Base-by-base conservation (phyloP, 2,113 vertebrate species). In the Aplodontia rufa region DNA sequence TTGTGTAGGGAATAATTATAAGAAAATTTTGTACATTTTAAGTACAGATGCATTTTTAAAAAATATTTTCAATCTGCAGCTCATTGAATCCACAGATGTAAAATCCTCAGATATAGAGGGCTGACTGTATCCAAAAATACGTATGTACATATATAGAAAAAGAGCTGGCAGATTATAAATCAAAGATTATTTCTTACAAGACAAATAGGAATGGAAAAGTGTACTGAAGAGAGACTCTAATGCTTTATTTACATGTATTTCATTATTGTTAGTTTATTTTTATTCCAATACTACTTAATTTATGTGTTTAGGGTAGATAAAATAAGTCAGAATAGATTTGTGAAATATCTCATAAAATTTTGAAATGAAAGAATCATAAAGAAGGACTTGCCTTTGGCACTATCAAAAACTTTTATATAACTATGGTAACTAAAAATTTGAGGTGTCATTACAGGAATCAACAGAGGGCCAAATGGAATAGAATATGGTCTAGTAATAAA, bases 301-400 rank as follows among this genome's bases (percentile, higher is more conserved):
- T 90, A 40, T 24, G 8, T 49, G 87, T 78, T 91, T 94, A 90
- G 16, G 32, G 72, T 76, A 86, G 32, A 88, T 83, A 72, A 80
- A 93, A 62, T 62, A 58, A 78, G 11, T 60, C n/a, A 62, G 24
- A 82, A 82, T 69, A 93, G 19, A 58, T 69, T 53, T 12, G 2
- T 93, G n/a, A 49, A 37, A 8, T 3, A 85, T 6, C 13, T 35
- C 17, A 51, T 42, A 47, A 35, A 22, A 14, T 49, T 89, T 76
- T n/a, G 6, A 94, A 71, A 30, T 24, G 37, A 35, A 78, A 78
- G 35, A 90, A 24, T 40, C 75, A n/a, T 90, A 13, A 94, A 71
- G 13, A 87, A 71, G 35, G n/a, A 40, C 2, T 64, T 90, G 32
- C 7, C 9, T 5, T 60, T 60, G 20, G 1, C 2, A 40, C 20